phyloP scores from a whole-genome alignment of 2,113 vertebrate species.

The Hemiprocne comata region DNA sequence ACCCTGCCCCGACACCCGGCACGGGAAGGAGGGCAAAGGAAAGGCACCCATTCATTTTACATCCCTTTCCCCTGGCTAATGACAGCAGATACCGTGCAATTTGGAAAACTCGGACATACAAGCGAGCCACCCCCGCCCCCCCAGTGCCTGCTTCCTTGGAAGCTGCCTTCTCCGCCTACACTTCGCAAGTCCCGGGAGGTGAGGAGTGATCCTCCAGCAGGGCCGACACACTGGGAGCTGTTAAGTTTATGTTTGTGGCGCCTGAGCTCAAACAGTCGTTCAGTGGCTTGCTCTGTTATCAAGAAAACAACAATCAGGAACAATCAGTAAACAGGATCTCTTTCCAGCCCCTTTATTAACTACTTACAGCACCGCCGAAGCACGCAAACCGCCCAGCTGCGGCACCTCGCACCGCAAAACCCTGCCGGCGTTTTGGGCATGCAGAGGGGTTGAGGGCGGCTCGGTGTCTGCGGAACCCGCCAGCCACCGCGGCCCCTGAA shows the following conservation, averaged over 20 bases:
- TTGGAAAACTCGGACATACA: background rate
- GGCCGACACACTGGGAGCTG: slow-evolving; percentile 72
- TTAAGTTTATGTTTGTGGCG: slow-evolving; percentile 84
- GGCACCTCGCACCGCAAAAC: background rate
- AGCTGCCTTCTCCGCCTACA: slow-evolving; percentile 69
- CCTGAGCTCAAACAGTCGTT: slow-evolving; percentile 81
- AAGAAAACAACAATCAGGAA: slow-evolving; percentile 82
- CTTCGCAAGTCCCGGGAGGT: slow-evolving; percentile 76
- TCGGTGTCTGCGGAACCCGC: background rate
- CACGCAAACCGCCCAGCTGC: background rate
- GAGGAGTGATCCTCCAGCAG: slow-evolving; percentile 79
- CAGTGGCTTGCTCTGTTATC: slow-evolving; percentile 81
- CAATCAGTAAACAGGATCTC: slow-evolving; percentile 78
- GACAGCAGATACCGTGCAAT: background rate
- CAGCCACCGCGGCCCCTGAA: accelerated
- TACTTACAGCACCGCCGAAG: slow-evolving; percentile 39
- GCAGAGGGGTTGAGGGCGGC: no score
- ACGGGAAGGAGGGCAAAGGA: background rate
- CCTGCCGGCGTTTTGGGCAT: background rate
- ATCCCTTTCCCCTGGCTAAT: background rate
- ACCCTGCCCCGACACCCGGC: background rate
- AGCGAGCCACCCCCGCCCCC: background rate
- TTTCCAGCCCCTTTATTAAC: slow-evolving; percentile 70
- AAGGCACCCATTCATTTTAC: background rate
- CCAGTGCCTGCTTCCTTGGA: background rate